Evolutionary conservation across 1,140 invertebrate genomes (phyloP).

Genomic region (Elymnias hypermnestra): DNA sequence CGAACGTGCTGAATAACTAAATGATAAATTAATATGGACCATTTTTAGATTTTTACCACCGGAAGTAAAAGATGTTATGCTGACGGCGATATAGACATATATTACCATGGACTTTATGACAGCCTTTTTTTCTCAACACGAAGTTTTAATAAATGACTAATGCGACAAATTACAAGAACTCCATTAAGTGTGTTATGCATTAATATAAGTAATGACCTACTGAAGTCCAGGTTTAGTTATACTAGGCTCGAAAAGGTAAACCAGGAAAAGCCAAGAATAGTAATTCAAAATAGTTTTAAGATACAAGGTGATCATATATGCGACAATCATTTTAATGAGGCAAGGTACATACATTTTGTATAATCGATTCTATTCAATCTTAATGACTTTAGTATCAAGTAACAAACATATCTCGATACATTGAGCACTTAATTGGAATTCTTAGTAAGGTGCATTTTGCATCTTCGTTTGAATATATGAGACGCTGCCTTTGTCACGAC

Average conservation of each 20-base stretch:
- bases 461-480: slow-evolving; percentile 16
- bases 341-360: slow-evolving; percentile 9
- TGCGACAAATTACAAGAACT: background rate
- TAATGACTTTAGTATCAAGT: slow-evolving; percentile 1
- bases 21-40: no score
- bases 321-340: slow-evolving; percentile 27
- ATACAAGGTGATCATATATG: slow-evolving; percentile 26
- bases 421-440: slow-evolving; percentile 30
- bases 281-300: slow-evolving; percentile 15
- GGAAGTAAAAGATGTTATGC: no score
- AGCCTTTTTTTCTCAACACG: no score
- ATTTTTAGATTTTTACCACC: no score
- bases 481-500: slow-evolving; percentile 20
- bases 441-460: slow-evolving; percentile 21
- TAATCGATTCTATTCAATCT: slow-evolving; percentile 18
- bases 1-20: background rate
- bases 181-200: background rate
- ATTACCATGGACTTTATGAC: no score
- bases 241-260: slow-evolving; percentile 13
- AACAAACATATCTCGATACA: slow-evolving; percentile 21
- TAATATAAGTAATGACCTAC: background rate
- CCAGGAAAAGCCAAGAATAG: slow-evolving; percentile 19
- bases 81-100: no score
- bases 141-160: no score
- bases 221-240: background rate